phyloP scores from a whole-genome alignment of 2,113 vertebrate genomes.

The Microcebus jonahi region DNA sequence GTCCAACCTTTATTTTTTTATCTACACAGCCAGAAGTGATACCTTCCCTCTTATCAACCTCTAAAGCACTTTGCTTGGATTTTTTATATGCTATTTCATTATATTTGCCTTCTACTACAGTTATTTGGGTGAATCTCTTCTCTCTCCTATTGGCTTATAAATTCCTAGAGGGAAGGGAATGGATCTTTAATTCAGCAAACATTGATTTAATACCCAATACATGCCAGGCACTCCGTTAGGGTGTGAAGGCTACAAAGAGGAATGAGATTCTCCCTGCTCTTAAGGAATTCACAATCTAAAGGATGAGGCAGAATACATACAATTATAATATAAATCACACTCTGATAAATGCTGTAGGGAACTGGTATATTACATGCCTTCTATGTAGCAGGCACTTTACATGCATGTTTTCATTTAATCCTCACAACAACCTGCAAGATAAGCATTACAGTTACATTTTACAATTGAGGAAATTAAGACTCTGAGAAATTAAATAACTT shows the following conservation, averaged over 20 bases:
- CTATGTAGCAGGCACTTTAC: neutral
- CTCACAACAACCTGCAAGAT: neutral
- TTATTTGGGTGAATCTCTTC: neutral
- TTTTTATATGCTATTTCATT: neutral
- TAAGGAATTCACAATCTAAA: neutral
- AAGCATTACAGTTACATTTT: neutral
- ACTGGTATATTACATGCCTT: neutral
- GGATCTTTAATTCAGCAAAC: neutral
- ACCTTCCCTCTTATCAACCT: neutral
- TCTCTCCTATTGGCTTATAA: neutral
- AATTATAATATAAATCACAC: neutral
- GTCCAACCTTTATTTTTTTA: neutral
- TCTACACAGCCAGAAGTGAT: neutral
- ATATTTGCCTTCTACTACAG: neutral
- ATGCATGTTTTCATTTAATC: neutral
- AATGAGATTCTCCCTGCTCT: neutral
- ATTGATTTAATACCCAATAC: neutral
- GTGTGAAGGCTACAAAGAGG: neutral
- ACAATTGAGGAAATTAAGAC: neutral
- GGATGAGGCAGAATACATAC: neutral
- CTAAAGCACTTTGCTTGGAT: neutral
- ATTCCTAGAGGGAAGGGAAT: neutral
- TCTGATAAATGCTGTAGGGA: neutral
- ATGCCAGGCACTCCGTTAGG: neutral
- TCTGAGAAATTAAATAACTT: neutral